These are phyloP conservation scores for Prionailurus viverrinus DNA, from an alignment of 2,113 vertebrate species.

Conservation along the genomic window DNA sequence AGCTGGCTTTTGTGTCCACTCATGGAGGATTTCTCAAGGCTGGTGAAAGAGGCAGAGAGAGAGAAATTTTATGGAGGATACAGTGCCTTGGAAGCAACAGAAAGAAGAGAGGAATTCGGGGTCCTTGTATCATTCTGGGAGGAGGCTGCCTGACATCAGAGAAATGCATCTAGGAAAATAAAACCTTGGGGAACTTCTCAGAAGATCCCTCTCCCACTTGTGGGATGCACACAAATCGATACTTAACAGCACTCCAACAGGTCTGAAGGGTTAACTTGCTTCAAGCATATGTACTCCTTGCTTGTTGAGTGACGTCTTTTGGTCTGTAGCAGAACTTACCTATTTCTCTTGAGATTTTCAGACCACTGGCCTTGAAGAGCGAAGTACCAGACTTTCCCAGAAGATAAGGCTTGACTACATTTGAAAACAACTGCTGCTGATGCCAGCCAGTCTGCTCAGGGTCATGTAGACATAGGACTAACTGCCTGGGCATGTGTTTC, in stretches of 20 bases:
- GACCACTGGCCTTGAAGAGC: neutral
- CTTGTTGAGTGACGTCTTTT: neutral
- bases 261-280: neutral
- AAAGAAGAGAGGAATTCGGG: neutral
- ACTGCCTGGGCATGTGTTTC: neutral
- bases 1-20: neutral
- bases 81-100: neutral
- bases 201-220: neutral
- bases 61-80: neutral
- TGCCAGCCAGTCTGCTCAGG: neutral
- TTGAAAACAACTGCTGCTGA: neutral
- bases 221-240: neutral
- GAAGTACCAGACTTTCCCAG: neutral
- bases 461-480: neutral
- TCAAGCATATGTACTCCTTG: neutral
- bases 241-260: neutral
- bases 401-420: neutral
- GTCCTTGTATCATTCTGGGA: neutral
- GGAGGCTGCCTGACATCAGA: neutral
- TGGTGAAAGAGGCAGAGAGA: neutral
- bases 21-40: neutral
- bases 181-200: neutral
- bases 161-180: neutral
- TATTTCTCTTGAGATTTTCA: neutral
- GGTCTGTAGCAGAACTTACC: neutral